Percentiles rank a stretch among this genome's conserved stretches.
Evolutionary conservation across 2,888 invertebrate genomes (phyloP).

Genomic region (Nineta flava): DNA sequence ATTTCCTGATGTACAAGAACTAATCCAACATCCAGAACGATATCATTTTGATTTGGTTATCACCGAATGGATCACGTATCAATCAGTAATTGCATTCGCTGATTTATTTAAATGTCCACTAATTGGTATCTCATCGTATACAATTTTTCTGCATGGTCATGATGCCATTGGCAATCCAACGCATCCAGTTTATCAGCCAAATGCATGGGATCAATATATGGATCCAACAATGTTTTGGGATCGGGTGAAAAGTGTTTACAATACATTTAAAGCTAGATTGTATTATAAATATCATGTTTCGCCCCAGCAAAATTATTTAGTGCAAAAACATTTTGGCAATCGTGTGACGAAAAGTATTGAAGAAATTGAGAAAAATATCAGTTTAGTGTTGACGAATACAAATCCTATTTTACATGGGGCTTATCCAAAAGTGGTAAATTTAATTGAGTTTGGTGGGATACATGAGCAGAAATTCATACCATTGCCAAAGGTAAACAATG

Average conservation of each 20-base stretch:
- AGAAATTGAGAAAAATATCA: slow-evolving; percentile 15
- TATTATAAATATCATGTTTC: slow-evolving; percentile 5
- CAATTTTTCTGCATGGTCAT: slow-evolving; percentile 4
- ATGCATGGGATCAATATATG: neutral
- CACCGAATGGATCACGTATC: slow-evolving; percentile 14
- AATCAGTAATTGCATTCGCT: slow-evolving; percentile 11
- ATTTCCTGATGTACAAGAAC: slow-evolving; percentile 8
- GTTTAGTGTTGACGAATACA: slow-evolving; percentile 24
- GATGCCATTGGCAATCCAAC: slow-evolving; percentile 13
- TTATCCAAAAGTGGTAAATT: slow-evolving; percentile 23
- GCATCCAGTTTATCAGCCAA: slow-evolving; percentile 11
- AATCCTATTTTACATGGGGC: slow-evolving; percentile 22
- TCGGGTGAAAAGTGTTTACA: neutral
- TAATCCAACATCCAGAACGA: slow-evolving; percentile 1
- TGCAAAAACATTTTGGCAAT: slow-evolving; percentile 9
- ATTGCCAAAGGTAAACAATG: slow-evolving; percentile 25
- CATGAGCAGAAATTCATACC: slow-evolving; percentile 22
- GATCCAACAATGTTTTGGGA: neutral
- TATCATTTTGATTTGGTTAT: slow-evolving; percentile 19
- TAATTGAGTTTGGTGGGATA: slow-evolving; percentile 25
- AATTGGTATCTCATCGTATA: slow-evolving; percentile 13
- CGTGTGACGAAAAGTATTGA: slow-evolving; percentile 4
- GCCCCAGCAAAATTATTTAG: slow-evolving; percentile 9
- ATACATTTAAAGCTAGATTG: slow-evolving; percentile 1
- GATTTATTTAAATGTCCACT: slow-evolving; percentile 17